These are phyloP conservation scores for Epirrhoe tristata DNA, from an alignment of 2,888 invertebrate genomes.

Conservation along the genomic window DNA sequence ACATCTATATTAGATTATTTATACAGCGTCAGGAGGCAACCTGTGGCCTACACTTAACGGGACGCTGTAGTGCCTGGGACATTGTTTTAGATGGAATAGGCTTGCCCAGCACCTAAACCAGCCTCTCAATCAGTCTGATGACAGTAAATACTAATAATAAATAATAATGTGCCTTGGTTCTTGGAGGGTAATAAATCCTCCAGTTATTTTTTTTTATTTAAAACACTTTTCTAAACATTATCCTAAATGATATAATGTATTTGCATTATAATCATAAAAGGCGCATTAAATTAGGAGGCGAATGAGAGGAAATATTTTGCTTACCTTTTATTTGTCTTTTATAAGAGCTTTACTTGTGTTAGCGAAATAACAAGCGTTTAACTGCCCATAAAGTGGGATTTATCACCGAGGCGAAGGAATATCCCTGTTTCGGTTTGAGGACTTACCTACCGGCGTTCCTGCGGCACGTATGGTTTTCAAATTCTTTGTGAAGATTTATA, in stretches of 20 bases:
- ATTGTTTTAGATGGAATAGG: too few species aligned
- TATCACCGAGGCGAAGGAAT: conserved; percentile 66
- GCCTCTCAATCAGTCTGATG: too few species aligned
- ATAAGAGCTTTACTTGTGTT: conserved; percentile 64
- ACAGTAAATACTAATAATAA: too few species aligned
- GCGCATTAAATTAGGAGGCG: conserved; percentile 48
- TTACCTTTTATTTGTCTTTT: conserved; percentile 62
- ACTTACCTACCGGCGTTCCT: conserved; percentile 41
- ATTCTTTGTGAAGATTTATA: conserved; percentile 9
- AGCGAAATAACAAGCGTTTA: conserved; percentile 73
- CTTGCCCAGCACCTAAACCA: too few species aligned
- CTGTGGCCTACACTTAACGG: too few species aligned
- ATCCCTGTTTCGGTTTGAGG: conserved; percentile 61
- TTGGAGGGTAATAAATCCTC: neutral
- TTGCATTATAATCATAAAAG: conserved; percentile 51
- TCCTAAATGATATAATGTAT: conserved; percentile 42
- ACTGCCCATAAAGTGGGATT: conserved; percentile 76
- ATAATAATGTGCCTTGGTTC: too few species aligned
- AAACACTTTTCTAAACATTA: conserved; percentile 27
- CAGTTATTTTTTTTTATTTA: neutral
- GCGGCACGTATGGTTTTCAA: conserved; percentile 4
- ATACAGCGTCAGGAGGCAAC: too few species aligned
- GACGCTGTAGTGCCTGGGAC: too few species aligned
- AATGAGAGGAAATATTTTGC: conserved; percentile 48
- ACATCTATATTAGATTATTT: too few species aligned